Percentiles rank a stretch among this genome's conserved stretches.
These are phyloP conservation scores for Carabus problematicus DNA, from an alignment of 2,888 invertebrate genomes.

Conservation along the genomic window DNA sequence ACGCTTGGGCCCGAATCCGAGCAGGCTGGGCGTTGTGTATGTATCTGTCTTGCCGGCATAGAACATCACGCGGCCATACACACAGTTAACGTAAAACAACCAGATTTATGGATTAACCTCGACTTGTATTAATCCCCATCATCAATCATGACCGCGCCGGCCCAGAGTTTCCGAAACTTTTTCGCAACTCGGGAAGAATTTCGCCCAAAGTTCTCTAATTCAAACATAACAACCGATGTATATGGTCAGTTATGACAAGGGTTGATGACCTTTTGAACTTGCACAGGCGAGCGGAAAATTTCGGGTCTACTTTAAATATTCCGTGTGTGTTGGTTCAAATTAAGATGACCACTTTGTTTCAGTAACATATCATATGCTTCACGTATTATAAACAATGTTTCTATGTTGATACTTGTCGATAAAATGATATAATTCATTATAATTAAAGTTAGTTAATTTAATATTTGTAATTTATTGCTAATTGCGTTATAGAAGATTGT, in stretches of 20 bases:
- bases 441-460: too few relatives aligned
- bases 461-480: too few relatives aligned
- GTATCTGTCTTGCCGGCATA: background rate
- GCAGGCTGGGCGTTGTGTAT: background rate
- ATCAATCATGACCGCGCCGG: constrained; percentile 29
- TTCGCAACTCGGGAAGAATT: constrained; percentile 26
- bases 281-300: too few relatives aligned
- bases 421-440: too few relatives aligned
- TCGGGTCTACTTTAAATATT: too few relatives aligned
- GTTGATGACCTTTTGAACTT: constrained; percentile 18
- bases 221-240: constrained; percentile 17
- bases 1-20: background rate
- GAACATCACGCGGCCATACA: background rate
- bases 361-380: too few relatives aligned
- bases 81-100: constrained; percentile 28
- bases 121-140: constrained; percentile 33
- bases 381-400: too few relatives aligned
- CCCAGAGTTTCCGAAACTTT: constrained; percentile 26
- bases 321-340: too few relatives aligned
- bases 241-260: constrained; percentile 19
- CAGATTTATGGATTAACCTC: constrained; percentile 37
- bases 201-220: constrained; percentile 6
- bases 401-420: too few relatives aligned
- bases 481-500: too few relatives aligned
- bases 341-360: too few relatives aligned